phyloP scores from a whole-genome alignment of 2,888 invertebrate species.

The Papilio elwesi region DNA sequence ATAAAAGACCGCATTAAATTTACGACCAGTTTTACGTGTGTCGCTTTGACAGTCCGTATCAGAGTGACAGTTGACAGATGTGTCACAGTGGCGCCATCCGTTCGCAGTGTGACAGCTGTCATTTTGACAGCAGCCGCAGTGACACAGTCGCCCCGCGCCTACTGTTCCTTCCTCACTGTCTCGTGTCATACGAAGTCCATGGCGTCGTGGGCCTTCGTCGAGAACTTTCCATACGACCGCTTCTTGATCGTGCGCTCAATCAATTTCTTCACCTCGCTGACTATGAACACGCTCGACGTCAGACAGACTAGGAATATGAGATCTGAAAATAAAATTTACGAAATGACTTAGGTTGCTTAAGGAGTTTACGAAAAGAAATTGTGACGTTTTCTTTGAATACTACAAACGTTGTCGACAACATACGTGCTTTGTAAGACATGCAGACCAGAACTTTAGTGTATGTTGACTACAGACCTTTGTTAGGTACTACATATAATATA shows the following conservation, averaged over 20 bases:
- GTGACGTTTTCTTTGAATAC: too few relatives aligned
- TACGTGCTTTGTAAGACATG: too few relatives aligned
- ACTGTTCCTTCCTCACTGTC: slow-evolving; percentile 74
- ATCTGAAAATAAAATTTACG: slow-evolving; percentile 85
- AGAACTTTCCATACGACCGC: slow-evolving; percentile 69
- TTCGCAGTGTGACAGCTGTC: slow-evolving; percentile 34
- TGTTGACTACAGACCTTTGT: too few relatives aligned
- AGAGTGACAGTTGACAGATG: not conserved
- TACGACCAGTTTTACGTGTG: not conserved
- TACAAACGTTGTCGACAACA: too few relatives aligned
- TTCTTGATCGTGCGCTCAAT: slow-evolving; percentile 90
- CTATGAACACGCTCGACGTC: slow-evolving; percentile 98
- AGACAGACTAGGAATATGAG: slow-evolving; percentile 94
- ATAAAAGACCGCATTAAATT: slow-evolving; percentile 10
- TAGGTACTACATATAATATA: too few relatives aligned
- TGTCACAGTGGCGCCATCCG: not conserved
- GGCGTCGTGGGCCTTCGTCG: slow-evolving; percentile 75
- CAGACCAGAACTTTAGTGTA: too few relatives aligned
- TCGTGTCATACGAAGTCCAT: slow-evolving; percentile 91
- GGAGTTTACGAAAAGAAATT: not conserved
- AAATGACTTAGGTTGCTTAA: not conserved
- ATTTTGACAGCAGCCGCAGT: slow-evolving; percentile 31
- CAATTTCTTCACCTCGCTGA: slow-evolving; percentile 96
- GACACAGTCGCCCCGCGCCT: slow-evolving; percentile 49
- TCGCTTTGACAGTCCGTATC: not conserved